A percentile compares a stretch with the other conserved stretches of the same genome.
Conservation (phyloP, 2,797 vertebrate genomes). For the Diplodus puntazzo region DNA sequence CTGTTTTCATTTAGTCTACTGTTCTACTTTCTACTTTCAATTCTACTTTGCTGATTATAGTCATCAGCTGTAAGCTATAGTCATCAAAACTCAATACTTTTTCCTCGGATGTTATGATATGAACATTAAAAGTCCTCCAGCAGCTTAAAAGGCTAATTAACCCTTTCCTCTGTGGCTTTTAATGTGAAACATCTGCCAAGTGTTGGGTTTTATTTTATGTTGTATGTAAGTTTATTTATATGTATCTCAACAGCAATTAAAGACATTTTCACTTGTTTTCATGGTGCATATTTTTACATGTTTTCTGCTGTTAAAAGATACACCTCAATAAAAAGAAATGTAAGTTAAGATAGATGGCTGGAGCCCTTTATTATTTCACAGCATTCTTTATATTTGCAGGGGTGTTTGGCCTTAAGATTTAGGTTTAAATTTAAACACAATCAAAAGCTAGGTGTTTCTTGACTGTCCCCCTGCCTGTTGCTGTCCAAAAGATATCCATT, state of each 20-base stretch:
- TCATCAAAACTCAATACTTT: neutral
- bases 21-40: neutral
- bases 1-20: neutral
- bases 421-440: neutral
- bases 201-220: neutral
- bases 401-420: neutral
- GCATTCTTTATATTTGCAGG: neutral
- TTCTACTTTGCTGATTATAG: neutral
- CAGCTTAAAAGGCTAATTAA: too few relatives aligned
- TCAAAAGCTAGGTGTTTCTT: neutral
- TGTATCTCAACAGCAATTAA: too few relatives aligned
- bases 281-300: neutral
- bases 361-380: neutral
- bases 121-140: neutral
- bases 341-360: neutral
- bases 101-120: neutral
- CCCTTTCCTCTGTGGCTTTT: neutral
- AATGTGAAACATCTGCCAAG: conserved; percentile 7
- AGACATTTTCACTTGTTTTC: neutral
- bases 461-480: too few relatives aligned
- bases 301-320: neutral
- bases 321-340: neutral
- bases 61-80: neutral
- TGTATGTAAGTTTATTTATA: too few relatives aligned
- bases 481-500: neutral